Base-by-base conservation (phyloP, 2,113 vertebrate species). In the Salvelinus namaycush region DNA sequence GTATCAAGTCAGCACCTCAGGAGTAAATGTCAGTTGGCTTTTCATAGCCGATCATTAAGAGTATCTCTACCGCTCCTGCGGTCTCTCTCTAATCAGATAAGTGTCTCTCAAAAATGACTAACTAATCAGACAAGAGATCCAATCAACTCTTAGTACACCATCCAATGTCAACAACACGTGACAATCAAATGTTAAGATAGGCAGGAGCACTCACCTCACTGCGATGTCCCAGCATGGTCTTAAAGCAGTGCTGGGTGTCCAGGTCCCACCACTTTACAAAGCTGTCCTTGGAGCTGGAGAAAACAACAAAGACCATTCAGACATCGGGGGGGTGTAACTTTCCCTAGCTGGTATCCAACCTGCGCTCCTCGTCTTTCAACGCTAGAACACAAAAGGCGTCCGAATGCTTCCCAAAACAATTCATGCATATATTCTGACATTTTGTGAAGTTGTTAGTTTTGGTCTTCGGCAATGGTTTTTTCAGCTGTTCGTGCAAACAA, bases 181-280 rank as follows among this genome's bases (percentile, higher is more conserved):
- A 62, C 16, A 62, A 62, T 62, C 59, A 62, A 22, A 62, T 62
- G 59, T 57, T 4, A 64, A 54, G 26, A 14, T 71, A 18, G 12
- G 1, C 18, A 65, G 14, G 24, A 8, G 44, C 26, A 16, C 83
- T 84, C 88, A 99, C 98, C 96, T 99, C 97, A 20, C 95, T 94
- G 73, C 96, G 95, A 84, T 99, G 98, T 74, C 96, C 97, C 85
- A 98, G 94, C 88, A 99, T 90, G 22, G 97, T 99, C 91, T 95
- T 97, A 88, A 99, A 99, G 89, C 98, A 99, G 86, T 98, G 98
- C 81, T 99, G 98, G 0, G 96, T 98, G 77, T 97, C 96, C 87
- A 99, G 88, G 77, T 99, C 97, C 98, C 98, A 99, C 97, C 97
- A 99, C 85, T 99, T 99, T 83, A 99, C 96, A 89, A 97, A 83